Evolutionary conservation across 2,113 vertebrate species (phyloP).

Genomic region (Pachyramphus minor): DNA sequence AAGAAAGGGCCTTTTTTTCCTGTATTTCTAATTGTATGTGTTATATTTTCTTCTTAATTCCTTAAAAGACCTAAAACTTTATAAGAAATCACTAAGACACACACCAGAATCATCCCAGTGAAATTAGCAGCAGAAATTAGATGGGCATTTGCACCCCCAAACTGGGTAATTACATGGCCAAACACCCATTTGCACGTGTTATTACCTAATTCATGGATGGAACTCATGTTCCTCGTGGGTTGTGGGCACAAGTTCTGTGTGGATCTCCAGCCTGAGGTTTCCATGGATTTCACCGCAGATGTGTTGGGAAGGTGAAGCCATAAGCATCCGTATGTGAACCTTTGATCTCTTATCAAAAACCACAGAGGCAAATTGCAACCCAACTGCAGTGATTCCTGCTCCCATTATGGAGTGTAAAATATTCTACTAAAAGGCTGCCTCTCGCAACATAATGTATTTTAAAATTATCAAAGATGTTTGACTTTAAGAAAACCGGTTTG

Average conservation of each 20-base stretch:
- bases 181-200: neutral
- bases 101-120: neutral
- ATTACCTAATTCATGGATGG: neutral
- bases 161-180: neutral
- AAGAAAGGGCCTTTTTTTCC: neutral
- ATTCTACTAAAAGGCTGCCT: slow-evolving; percentile 43
- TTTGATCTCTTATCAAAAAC: neutral
- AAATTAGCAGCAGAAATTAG: neutral
- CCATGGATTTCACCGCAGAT: neutral
- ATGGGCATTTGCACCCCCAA: neutral
- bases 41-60: neutral
- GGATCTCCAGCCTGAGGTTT: neutral
- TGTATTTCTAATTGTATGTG: neutral
- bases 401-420: slow-evolving; percentile 9
- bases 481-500: slow-evolving; percentile 2
- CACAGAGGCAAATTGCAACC: neutral
- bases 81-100: neutral
- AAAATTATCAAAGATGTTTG: slow-evolving; percentile 49
- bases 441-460: slow-evolving; percentile 45
- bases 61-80: neutral
- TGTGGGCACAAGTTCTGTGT: neutral
- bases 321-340: fast-evolving
- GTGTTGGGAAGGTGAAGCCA: neutral
- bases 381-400: slow-evolving; percentile 6
- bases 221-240: neutral